A percentile compares a stretch with the other conserved stretches of the same genome.
Evolutionary conservation across 2,888 invertebrate species (phyloP).

Genomic region (Stenoptilia bipunctidactyla): DNA sequence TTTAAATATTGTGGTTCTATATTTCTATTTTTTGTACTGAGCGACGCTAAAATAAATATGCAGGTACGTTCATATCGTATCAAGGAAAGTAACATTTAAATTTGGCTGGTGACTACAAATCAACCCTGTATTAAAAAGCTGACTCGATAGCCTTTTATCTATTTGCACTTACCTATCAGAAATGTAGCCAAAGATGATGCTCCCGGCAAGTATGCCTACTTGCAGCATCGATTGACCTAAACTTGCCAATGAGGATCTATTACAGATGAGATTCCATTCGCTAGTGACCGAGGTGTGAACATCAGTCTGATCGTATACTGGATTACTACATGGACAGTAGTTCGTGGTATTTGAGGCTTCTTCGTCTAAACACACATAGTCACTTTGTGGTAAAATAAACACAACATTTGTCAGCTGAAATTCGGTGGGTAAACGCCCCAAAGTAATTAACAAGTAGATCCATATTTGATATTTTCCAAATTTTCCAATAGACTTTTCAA

Average conservation of each 20-base stretch:
- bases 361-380: slow-evolving; percentile 38
- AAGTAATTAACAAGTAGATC: slow-evolving; percentile 32
- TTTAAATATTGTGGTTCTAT: background rate
- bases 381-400: slow-evolving; percentile 49
- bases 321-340: slow-evolving; percentile 26
- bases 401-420: slow-evolving; percentile 32
- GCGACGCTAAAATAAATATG: too few relatives aligned
- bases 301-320: slow-evolving; percentile 55
- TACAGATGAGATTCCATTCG: slow-evolving; percentile 69
- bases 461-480: slow-evolving; percentile 62
- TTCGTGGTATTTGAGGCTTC: slow-evolving; percentile 23
- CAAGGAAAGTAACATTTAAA: too few relatives aligned
- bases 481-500: slow-evolving; percentile 47
- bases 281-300: slow-evolving; percentile 62
- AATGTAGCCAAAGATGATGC: slow-evolving; percentile 49
- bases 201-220: slow-evolving; percentile 58
- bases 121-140: background rate
- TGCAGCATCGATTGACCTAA: slow-evolving; percentile 55
- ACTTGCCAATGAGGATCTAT: slow-evolving; percentile 49
- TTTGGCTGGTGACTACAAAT: too few relatives aligned
- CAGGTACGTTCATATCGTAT: too few relatives aligned
- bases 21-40: too few relatives aligned
- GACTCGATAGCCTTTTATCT: too few relatives aligned
- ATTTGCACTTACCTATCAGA: slow-evolving; percentile 31
- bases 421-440: background rate